phyloP scores from a whole-genome alignment of 2,888 invertebrate genomes.

The Palloptera scutellata region DNA sequence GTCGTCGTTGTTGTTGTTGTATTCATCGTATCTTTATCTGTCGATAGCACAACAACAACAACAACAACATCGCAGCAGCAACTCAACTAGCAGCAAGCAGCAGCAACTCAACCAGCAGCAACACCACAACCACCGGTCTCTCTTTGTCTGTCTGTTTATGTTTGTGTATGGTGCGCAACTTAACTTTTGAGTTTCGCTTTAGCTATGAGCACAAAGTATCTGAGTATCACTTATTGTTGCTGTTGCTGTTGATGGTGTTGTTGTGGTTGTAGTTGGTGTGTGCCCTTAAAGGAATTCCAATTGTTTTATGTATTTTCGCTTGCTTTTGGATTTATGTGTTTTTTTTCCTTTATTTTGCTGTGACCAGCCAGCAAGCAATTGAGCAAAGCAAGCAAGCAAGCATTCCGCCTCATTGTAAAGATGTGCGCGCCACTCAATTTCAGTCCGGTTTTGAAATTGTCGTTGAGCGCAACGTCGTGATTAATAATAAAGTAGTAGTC shows the following conservation, averaged over 20 bases:
- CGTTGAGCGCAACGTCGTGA: slow-evolving; percentile 43
- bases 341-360: neutral
- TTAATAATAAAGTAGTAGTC: neutral
- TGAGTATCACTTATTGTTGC: too few species aligned
- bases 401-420: slow-evolving; percentile 26
- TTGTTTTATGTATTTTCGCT: slow-evolving; percentile 29
- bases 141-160: neutral
- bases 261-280: too few species aligned
- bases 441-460: slow-evolving; percentile 60
- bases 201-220: too few species aligned
- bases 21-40: slow-evolving; percentile 5
- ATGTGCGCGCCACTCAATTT: slow-evolving; percentile 47
- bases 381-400: slow-evolving; percentile 20
- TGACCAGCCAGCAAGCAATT: slow-evolving; percentile 29
- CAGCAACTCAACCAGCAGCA: neutral
- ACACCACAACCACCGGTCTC: slow-evolving; percentile 1
- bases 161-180: slow-evolving; percentile 15
- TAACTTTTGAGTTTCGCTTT: slow-evolving; percentile 6
- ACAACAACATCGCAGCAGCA: slow-evolving; percentile 19
- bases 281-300: slow-evolving; percentile 39
- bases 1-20: neutral
- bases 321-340: slow-evolving; percentile 12
- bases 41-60: slow-evolving; percentile 9
- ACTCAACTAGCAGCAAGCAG: neutral
- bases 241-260: too few species aligned